Percentiles rank a stretch among this genome's conserved stretches.
Conservation (phyloP, 1,140 invertebrate species). For the Piezodorus guildinii region DNA sequence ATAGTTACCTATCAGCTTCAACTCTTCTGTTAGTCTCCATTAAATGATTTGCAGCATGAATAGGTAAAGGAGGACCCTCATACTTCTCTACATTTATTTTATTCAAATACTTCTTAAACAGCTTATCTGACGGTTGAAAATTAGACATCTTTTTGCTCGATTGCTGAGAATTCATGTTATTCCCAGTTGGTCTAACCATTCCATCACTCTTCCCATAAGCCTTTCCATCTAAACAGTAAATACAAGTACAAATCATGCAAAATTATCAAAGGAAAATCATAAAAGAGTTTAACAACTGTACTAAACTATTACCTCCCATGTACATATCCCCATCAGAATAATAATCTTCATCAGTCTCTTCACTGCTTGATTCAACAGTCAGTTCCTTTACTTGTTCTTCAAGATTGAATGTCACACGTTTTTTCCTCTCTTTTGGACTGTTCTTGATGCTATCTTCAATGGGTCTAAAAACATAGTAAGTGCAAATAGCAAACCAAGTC, state of each 20-base stretch:
- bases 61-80: constrained; percentile 49
- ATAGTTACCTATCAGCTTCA: constrained; percentile 44
- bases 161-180: constrained; percentile 35
- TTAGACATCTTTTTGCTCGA: constrained; percentile 50
- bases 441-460: background rate
- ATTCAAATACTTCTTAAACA: constrained; percentile 62
- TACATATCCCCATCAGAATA: constrained; percentile 10
- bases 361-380: background rate
- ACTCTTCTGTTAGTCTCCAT: constrained; percentile 51
- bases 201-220: constrained; percentile 3
- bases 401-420: background rate
- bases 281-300: background rate
- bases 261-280: background rate
- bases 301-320: constrained; percentile 1
- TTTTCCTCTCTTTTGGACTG: background rate
- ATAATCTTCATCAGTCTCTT: constrained; percentile 8
- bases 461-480: background rate
- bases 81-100: constrained; percentile 81
- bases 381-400: background rate
- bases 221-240: background rate
- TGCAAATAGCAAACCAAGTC: background rate
- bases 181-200: constrained; percentile 18
- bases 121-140: constrained; percentile 69
- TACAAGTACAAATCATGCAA: background rate
- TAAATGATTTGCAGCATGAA: constrained; percentile 51